Percentiles rank a stretch among this genome's conserved stretches.
These are phyloP conservation scores for Epinotia ramella DNA, from an alignment of 2,888 invertebrate species.

Conservation along the genomic window DNA sequence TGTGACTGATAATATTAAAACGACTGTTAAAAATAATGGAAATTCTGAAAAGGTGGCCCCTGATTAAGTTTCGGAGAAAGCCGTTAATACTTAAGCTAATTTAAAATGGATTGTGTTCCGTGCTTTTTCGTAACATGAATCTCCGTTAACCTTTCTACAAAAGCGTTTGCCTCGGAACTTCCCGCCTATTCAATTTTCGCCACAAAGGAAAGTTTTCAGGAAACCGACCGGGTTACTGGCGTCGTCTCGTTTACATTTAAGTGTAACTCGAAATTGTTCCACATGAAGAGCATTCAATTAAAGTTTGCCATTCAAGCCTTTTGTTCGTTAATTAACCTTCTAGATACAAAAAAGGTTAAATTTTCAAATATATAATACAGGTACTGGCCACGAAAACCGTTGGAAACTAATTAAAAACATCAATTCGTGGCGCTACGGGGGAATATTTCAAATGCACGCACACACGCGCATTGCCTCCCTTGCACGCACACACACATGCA, in stretches of 20 bases:
- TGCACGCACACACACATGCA: constrained; percentile 65
- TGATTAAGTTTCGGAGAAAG: constrained; percentile 16
- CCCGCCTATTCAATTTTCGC: constrained; percentile 79
- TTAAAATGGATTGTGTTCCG: constrained; percentile 33
- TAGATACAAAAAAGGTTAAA: constrained; percentile 10
- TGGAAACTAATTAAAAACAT: constrained; percentile 85
- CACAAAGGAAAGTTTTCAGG: constrained; percentile 80
- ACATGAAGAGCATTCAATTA: constrained; percentile 66
- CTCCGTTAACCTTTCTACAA: constrained; percentile 65
- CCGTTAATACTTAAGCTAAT: constrained; percentile 25
- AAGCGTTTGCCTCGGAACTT: constrained; percentile 67
- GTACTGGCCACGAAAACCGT: constrained; percentile 79
- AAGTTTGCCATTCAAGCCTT: constrained; percentile 54
- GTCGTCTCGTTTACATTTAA: constrained; percentile 70
- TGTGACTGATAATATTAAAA: not conserved
- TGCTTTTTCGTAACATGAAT: constrained; percentile 48
- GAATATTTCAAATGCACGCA: constrained; percentile 82
- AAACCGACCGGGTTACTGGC: constrained; percentile 74
- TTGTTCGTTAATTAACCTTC: constrained; percentile 40
- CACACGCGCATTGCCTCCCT: constrained; percentile 65
- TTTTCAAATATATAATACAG: constrained; percentile 62
- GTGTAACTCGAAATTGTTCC: constrained; percentile 72
- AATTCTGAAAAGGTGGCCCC: not conserved
- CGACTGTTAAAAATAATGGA: not conserved
- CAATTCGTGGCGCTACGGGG: constrained; percentile 80